Percentiles rank a stretch among this genome's conserved stretches.
These are phyloP conservation scores for Archocentrus centrarchus DNA, from an alignment of 2,113 vertebrate genomes.

Conservation along the genomic window DNA sequence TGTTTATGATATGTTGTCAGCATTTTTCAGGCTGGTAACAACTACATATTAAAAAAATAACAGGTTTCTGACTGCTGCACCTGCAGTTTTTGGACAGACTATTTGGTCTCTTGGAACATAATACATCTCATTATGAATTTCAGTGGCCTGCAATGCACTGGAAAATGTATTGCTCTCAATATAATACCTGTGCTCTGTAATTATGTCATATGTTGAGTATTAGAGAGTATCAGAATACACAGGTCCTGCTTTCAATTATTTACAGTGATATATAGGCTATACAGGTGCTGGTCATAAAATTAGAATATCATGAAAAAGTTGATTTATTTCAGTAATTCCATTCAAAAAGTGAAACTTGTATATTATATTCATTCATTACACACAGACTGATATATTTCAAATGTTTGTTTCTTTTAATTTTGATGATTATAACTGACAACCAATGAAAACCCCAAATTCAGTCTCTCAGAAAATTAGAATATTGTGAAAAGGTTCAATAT, in stretches of 20 bases:
- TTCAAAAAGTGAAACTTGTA: too few relatives aligned
- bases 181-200: not conserved
- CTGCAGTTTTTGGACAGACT: not conserved
- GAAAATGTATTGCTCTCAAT: constrained; percentile 2
- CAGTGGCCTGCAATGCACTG: not conserved
- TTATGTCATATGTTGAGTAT: not conserved
- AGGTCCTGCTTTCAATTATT: not conserved
- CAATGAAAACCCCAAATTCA: too few relatives aligned
- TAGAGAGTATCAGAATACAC: not conserved
- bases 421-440: too few relatives aligned
- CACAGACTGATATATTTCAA: too few relatives aligned
- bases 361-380: too few relatives aligned
- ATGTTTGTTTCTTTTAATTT: too few relatives aligned
- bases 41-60: not conserved
- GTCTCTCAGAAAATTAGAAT: too few relatives aligned
- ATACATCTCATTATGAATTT: not conserved
- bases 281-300: too few relatives aligned
- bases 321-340: too few relatives aligned
- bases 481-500: too few relatives aligned
- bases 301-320: too few relatives aligned
- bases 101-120: not conserved
- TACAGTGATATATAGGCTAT: not conserved
- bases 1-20: constrained; percentile 20
- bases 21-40: not conserved
- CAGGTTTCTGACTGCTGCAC: not conserved